A percentile compares a stretch with the other conserved stretches of the same genome.
Evolutionary conservation across 2,888 invertebrate genomes (phyloP).

Genomic region (Papilio protenor): DNA sequence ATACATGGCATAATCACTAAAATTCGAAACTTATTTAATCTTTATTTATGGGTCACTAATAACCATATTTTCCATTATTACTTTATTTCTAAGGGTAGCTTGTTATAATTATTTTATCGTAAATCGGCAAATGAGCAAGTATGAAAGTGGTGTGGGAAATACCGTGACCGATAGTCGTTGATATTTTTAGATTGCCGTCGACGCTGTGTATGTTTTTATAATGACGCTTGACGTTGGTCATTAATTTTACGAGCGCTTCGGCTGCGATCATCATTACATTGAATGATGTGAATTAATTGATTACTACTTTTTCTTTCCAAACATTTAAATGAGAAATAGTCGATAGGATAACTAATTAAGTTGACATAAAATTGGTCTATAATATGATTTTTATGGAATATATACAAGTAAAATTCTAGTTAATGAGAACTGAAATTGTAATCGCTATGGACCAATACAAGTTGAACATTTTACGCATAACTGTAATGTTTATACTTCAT

Average conservation of each 20-base stretch:
- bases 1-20: no score
- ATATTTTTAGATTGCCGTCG: constrained; percentile 26
- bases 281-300: constrained; percentile 2
- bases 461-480: constrained; percentile 29
- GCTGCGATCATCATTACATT: constrained; percentile 5
- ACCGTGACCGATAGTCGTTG: constrained; percentile 24
- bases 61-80: background rate
- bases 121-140: background rate
- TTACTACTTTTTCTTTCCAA: background rate
- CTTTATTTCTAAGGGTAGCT: background rate
- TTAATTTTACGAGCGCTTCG: constrained; percentile 10
- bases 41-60: background rate
- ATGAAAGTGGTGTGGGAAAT: constrained; percentile 26
- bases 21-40: background rate
- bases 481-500: constrained; percentile 31
- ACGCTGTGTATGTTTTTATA: constrained; percentile 3
- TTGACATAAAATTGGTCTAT: background rate
- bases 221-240: constrained; percentile 6
- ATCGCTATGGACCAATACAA: background rate
- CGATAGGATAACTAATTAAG: background rate
- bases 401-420: background rate
- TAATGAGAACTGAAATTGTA: background rate
- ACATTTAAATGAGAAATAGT: background rate
- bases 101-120: background rate
- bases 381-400: background rate